Evolutionary conservation across 2,113 vertebrate genomes (phyloP).

Genomic region (Orthonyx spaldingii): DNA sequence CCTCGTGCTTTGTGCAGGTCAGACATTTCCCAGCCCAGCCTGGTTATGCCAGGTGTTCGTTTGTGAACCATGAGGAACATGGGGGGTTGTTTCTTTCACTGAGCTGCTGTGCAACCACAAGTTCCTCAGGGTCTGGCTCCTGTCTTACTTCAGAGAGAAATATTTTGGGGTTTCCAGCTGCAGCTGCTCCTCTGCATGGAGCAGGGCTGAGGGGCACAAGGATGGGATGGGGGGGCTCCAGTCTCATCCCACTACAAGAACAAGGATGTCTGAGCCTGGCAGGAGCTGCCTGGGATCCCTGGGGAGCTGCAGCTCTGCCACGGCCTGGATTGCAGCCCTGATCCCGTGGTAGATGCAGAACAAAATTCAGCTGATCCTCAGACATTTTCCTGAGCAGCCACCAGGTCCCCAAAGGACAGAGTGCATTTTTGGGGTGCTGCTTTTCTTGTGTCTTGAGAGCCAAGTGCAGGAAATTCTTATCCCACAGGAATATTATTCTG

Average conservation of each 20-base stretch:
- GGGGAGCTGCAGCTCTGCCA: no score
- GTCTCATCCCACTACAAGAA: no score
- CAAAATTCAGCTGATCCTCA: neutral
- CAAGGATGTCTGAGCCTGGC: neutral
- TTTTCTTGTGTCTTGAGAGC: neutral
- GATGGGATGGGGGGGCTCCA: no score
- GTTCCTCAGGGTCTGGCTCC: neutral
- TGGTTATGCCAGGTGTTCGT: neutral
- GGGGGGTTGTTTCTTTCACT: no score
- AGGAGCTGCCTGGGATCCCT: no score
- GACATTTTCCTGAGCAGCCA: neutral
- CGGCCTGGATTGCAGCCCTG: no score
- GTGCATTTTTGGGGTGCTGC: neutral
- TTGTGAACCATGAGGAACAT: no score
- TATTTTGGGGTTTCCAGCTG: neutral
- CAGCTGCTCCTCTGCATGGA: no score
- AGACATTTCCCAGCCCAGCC: neutral
- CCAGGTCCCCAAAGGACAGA: neutral
- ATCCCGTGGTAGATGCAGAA: neutral
- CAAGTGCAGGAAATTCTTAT: neutral
- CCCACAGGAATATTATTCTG: neutral
- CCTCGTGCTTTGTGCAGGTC: fast-evolving
- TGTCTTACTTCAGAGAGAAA: neutral
- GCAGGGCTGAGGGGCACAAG: no score
- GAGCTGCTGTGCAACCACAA: neutral